A percentile compares a stretch with the other conserved stretches of the same genome.
These are phyloP conservation scores for Anguilla anguilla DNA, from an alignment of 2,797 vertebrate genomes.

Conservation along the genomic window DNA sequence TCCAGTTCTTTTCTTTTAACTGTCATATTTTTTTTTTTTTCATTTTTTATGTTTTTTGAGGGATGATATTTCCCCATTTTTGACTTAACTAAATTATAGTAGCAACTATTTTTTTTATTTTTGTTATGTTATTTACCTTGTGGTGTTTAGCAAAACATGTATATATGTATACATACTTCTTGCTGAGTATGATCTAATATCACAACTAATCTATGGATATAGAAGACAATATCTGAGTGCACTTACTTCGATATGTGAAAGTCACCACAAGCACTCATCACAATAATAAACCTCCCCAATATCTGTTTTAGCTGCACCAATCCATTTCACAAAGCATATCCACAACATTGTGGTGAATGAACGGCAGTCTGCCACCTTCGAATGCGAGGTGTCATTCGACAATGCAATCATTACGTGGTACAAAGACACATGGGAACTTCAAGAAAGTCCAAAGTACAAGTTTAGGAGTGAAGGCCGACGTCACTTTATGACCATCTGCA, in stretches of 20 bases:
- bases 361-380: conserved; percentile 93
- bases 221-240: not conserved
- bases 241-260: not conserved
- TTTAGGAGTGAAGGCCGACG: conserved; percentile 92
- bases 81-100: not conserved
- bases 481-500: conserved; percentile 98
- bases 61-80: not conserved
- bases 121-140: not conserved
- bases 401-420: conserved; percentile 98
- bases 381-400: conserved; percentile 98
- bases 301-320: conserved; percentile 91
- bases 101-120: too few relatives aligned
- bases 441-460: conserved; percentile 93
- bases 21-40: conserved; percentile 8
- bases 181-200: conserved; percentile 43
- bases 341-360: conserved; percentile 98
- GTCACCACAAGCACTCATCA: not conserved
- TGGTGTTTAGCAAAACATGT: conserved; percentile 5
- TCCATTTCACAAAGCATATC: conserved; percentile 98
- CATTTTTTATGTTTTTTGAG: not conserved
- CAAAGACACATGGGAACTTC: conserved; percentile 92
- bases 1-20: not conserved
- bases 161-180: not conserved
- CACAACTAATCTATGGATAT: conserved; percentile 12
- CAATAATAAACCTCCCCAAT: conserved; percentile 65